phyloP scores from a whole-genome alignment of 2,888 invertebrate genomes.

The Blomia tropicalis region DNA sequence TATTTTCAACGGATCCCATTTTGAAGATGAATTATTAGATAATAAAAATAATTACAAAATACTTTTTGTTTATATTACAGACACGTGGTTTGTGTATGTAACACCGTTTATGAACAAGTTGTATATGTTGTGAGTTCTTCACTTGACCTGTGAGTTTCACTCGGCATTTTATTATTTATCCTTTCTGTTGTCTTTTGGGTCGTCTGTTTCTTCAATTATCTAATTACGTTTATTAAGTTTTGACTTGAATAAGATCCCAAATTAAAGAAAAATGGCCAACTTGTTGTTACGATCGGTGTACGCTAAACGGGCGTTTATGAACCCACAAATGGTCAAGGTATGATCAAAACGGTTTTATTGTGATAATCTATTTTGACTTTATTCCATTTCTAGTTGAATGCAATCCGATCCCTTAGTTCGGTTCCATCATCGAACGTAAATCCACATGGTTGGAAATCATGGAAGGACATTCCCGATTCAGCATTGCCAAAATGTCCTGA shows the following conservation, averaged over 20 bases:
- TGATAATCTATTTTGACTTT: neutral
- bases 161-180: too few species aligned
- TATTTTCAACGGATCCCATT: too few species aligned
- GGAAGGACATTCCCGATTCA: constrained; percentile 21
- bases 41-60: neutral
- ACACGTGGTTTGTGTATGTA: neutral
- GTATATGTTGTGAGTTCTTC: neutral
- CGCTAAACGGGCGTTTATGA: neutral
- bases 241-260: neutral
- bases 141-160: constrained; percentile 14
- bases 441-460: constrained; percentile 23
- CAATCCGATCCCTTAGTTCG: neutral
- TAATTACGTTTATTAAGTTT: neutral
- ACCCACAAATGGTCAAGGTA: constrained; percentile 4
- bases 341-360: neutral
- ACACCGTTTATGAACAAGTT: neutral
- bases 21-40: neutral
- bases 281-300: neutral
- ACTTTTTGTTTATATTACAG: neutral
- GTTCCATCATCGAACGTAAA: constrained; percentile 1
- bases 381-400: neutral
- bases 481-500: constrained; percentile 15
- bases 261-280: neutral
- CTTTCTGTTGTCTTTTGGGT: too few species aligned
- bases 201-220: neutral